phyloP scores from a whole-genome alignment of 2,113 vertebrate genomes.

The Takifugu flavidus region DNA sequence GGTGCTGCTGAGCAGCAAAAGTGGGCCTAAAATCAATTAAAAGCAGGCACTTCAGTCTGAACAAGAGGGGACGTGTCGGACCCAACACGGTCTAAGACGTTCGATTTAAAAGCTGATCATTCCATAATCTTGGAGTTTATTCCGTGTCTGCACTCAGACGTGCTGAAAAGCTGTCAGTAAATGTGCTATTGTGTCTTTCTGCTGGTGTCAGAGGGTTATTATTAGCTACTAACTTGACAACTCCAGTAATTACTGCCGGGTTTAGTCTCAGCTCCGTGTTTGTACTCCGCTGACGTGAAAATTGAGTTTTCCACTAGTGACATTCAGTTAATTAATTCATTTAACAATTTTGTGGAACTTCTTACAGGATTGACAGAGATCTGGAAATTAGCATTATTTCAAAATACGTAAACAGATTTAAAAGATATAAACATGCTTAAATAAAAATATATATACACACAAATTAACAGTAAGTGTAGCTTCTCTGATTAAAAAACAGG shows the following conservation, averaged over 20 bases:
- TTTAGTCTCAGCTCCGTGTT: slow-evolving; percentile 14
- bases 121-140: neutral
- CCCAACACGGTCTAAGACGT: neutral
- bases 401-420: neutral
- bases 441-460: neutral
- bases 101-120: neutral
- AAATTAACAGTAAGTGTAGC: neutral
- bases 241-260: slow-evolving; percentile 14
- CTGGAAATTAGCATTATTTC: neutral
- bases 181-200: neutral
- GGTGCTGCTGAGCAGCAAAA: neutral
- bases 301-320: neutral
- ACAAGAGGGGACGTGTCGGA: neutral
- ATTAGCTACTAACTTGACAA: slow-evolving; percentile 38
- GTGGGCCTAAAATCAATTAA: too few species aligned
- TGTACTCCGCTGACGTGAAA: slow-evolving; percentile 22
- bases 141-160: neutral
- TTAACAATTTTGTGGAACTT: neutral
- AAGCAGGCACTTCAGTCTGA: too few species aligned
- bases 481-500: too few species aligned
- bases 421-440: fast-evolving
- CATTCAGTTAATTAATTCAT: neutral
- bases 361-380: neutral
- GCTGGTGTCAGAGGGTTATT: slow-evolving; percentile 26
- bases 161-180: slow-evolving; percentile 1